phyloP scores from a whole-genome alignment of 2,888 invertebrate genomes.

The Odontothrips loti region DNA sequence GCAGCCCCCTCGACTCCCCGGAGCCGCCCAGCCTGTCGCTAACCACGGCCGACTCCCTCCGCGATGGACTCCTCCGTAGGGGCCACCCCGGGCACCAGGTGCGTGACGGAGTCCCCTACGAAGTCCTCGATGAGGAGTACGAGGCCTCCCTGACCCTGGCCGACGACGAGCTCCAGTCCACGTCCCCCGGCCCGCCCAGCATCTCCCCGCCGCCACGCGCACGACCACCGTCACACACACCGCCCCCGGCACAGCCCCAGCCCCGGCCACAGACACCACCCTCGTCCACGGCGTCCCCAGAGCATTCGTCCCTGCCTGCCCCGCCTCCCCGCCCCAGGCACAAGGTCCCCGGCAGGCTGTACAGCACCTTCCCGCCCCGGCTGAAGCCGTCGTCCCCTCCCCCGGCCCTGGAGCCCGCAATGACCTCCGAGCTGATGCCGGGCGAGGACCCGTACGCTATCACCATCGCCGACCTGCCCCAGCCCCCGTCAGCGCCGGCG shows the following conservation, averaged over 20 bases:
- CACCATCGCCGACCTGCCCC: slow-evolving; percentile 36
- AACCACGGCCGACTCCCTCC: slow-evolving; percentile 58
- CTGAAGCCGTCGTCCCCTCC: slow-evolving; percentile 47
- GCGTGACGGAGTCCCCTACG: slow-evolving; percentile 41
- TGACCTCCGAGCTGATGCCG: slow-evolving; percentile 40
- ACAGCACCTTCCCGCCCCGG: slow-evolving; percentile 40
- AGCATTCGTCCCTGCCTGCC: slow-evolving; percentile 33
- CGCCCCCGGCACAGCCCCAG: slow-evolving; percentile 33
- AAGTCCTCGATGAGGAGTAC: slow-evolving; percentile 40
- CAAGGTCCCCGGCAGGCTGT: slow-evolving; percentile 35
- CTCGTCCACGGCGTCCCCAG: slow-evolving; percentile 35
- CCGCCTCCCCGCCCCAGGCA: slow-evolving; percentile 37
- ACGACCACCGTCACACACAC: slow-evolving; percentile 33
- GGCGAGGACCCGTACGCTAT: slow-evolving; percentile 29
- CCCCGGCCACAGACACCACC: slow-evolving; percentile 37
- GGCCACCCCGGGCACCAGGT: slow-evolving; percentile 45
- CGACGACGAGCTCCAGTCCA: slow-evolving; percentile 42
- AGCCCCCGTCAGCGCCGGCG: slow-evolving; percentile 64
- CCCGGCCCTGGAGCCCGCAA: slow-evolving; percentile 52
- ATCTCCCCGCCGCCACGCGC: slow-evolving; percentile 38
- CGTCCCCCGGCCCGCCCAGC: slow-evolving; percentile 34
- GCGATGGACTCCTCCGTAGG: slow-evolving; percentile 54
- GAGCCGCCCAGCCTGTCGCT: slow-evolving; percentile 53
- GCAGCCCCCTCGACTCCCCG: slow-evolving; percentile 79
- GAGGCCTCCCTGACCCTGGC: slow-evolving; percentile 29